Evolutionary conservation across 2,797 vertebrate genomes (phyloP).

Genomic region (Melanotaenia boesemani): DNA sequence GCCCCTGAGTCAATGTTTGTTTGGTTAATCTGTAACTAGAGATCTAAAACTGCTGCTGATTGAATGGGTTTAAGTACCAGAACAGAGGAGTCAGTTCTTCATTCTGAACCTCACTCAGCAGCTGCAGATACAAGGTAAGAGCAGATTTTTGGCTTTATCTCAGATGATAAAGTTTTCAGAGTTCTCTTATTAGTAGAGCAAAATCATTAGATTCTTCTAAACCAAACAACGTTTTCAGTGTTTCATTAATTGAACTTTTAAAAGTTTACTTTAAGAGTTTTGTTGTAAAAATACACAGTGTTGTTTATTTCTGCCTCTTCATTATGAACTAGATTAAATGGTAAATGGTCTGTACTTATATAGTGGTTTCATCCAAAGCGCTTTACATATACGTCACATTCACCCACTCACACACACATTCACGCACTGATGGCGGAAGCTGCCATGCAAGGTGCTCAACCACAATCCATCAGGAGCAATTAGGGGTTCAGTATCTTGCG

Average conservation of each 20-base stretch:
- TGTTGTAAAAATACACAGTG: background rate
- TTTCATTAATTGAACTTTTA: background rate
- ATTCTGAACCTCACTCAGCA: conserved; percentile 49
- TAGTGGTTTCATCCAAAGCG: too few relatives aligned
- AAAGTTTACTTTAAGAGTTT: background rate
- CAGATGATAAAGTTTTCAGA: background rate
- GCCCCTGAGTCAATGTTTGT: conserved; percentile 63
- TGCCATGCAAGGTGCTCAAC: too few relatives aligned
- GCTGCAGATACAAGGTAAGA: conserved; percentile 65
- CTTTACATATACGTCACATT: too few relatives aligned
- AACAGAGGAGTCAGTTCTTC: conserved; percentile 49
- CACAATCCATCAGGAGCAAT: too few relatives aligned
- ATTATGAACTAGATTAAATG: background rate
- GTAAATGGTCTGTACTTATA: too few relatives aligned
- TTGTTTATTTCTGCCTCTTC: background rate
- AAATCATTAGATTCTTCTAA: background rate
- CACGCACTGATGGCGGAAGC: too few relatives aligned
- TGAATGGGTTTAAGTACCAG: conserved; percentile 55
- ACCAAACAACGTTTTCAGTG: background rate
- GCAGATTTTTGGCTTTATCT: conserved; percentile 24
- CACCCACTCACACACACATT: too few relatives aligned
- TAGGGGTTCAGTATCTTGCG: too few relatives aligned
- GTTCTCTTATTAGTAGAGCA: background rate
- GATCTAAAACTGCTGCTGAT: conserved; percentile 32
- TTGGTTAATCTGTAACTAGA: conserved; percentile 76